Evolutionary conservation across 2,797 vertebrate species (phyloP).

Genomic region (Pseudocheirus occidentalis): DNA sequence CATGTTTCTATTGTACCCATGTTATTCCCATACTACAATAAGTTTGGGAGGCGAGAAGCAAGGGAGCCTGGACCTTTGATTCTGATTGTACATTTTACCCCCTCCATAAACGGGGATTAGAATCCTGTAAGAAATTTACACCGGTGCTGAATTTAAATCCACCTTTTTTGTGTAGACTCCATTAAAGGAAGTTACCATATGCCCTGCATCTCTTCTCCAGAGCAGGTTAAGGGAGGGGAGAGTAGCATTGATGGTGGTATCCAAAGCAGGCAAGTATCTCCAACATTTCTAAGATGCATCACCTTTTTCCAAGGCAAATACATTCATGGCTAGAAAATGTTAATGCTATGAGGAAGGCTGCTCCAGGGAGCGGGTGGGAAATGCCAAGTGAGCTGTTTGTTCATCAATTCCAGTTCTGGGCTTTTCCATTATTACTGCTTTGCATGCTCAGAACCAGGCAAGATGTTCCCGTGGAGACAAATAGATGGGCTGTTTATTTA

Average conservation of each 20-base stretch:
- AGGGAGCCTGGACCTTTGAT: background rate
- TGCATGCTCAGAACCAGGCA: conserved; percentile 76
- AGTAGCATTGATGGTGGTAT: conserved; percentile 27
- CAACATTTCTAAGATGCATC: conserved; percentile 75
- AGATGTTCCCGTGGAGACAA: conserved; percentile 85
- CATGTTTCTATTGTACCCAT: background rate
- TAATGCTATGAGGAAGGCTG: conserved; percentile 62
- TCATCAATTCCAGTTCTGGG: conserved; percentile 72
- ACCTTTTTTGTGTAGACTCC: conserved; percentile 38
- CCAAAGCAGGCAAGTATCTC: conserved; percentile 67
- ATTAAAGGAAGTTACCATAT: conserved; percentile 63
- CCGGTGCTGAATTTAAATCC: conserved; percentile 73
- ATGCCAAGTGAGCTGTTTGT: conserved; percentile 75
- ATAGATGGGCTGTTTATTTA: conserved; percentile 84
- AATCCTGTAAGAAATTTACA: background rate
- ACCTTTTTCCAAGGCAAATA: conserved; percentile 68
- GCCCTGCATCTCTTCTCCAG: conserved; percentile 71
- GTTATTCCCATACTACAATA: background rate
- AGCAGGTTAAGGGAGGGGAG: conserved; percentile 56
- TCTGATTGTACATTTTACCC: background rate
- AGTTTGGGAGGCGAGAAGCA: background rate
- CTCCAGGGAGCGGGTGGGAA: conserved; percentile 70
- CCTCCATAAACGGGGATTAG: background rate
- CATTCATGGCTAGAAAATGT: conserved; percentile 56
- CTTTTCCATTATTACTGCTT: conserved; percentile 78